Base-by-base conservation (phyloP, 1,140 invertebrate genomes). In the Sarcophaga peregrina region DNA sequence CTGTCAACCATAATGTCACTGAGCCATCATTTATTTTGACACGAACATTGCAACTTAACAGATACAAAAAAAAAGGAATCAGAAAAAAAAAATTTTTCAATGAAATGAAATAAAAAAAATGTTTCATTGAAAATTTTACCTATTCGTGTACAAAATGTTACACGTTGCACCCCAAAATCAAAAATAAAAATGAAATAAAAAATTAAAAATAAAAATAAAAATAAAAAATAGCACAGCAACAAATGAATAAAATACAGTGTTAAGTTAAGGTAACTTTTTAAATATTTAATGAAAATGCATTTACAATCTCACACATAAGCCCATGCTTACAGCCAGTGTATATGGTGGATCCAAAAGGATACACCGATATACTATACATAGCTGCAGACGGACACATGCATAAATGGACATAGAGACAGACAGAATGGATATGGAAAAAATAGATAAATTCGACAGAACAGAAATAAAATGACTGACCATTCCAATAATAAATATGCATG, bases 31-130 rank as follows among this genome's bases (percentile, higher is more conserved):
- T 78, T 52, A 17, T 47, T 78, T 78, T 78, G 75, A 78, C 75
- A 50, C 75, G 75, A 78, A 68, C 80, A 81, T 58, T 81, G 80
- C 54, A 81, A 62, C 58, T 81, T 81, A 81, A 81, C 25, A 81
- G 58, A 81, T 62, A 81, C 20, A 81, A 58, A 58, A 20, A 17
- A 17, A 81, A n/a, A 80, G 11, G 17, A 9, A 80, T 20, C 7
- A 45, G 11, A 13, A 46, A 74, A 4, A 58, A 7, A 20, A 68
- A 17, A 15, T n/a, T n/a, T 37, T 37, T 37, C 1, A 37, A 37
- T 37, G 20, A 68, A 68, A 68, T 68, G 9, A 68, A 68, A n/a
- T 8, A 76, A 46, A 76, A 48, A 76, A 11, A 37, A 4, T 2
- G 25, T 2, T 37, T 37, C 25, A 37, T 37, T 37, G 25, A 4